Evolutionary conservation across 2,797 vertebrate species (phyloP).

Genomic region (Serranus cabrilla): DNA sequence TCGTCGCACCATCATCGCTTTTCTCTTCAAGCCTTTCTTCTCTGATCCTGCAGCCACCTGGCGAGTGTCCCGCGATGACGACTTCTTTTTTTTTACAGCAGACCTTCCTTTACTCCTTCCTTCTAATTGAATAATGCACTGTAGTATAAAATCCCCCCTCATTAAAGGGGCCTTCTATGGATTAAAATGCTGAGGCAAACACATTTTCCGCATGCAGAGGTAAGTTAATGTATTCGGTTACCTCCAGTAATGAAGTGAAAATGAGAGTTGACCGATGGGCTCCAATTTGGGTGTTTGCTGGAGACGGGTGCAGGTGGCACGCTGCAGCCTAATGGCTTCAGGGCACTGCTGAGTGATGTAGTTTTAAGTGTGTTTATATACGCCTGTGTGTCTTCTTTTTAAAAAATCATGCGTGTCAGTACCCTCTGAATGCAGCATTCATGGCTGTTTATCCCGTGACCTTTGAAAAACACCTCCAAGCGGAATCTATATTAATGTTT

Average conservation of each 20-base stretch:
- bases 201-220: constrained; percentile 73
- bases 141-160: constrained; percentile 71
- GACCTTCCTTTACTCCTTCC: constrained; percentile 58
- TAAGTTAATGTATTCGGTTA: constrained; percentile 74
- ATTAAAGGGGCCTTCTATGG: constrained; percentile 74
- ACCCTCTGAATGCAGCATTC: constrained; percentile 15
- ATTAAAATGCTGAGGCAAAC: constrained; percentile 77
- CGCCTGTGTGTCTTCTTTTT: background rate
- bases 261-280: constrained; percentile 62
- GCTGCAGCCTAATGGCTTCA: constrained; percentile 20
- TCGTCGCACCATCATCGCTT: background rate
- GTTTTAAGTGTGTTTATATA: constrained; percentile 12
- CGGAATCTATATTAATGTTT: constrained; percentile 30
- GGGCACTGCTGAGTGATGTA: background rate
- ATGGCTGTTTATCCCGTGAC: background rate
- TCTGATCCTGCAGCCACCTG: constrained; percentile 61
- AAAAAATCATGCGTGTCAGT: background rate
- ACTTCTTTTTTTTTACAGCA: constrained; percentile 41
- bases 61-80: constrained; percentile 41
- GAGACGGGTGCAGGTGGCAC: constrained; percentile 13
- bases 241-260: constrained; percentile 76
- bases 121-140: constrained; percentile 82
- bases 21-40: background rate
- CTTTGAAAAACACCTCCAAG: constrained; percentile 1
- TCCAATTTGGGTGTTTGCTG: constrained; percentile 53